Conservation (phyloP, 2,888 invertebrate genomes). For the Hemaris fuciformis region DNA sequence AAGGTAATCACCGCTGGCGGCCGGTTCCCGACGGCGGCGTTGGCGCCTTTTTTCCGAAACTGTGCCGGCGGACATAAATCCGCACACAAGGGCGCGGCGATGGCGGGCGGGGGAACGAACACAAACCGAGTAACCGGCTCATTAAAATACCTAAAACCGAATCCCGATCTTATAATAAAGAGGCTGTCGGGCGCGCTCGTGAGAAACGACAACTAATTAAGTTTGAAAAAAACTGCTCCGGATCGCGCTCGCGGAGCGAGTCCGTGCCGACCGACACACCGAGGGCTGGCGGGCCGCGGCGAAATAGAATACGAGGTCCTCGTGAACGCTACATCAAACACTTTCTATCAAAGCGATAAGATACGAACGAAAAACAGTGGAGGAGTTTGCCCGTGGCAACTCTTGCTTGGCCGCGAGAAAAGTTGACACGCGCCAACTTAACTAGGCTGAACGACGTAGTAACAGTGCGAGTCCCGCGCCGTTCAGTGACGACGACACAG, state of each 20-base stretch:
- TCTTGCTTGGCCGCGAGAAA: neutral
- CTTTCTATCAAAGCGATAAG: neutral
- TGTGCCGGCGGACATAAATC: conserved; percentile 40
- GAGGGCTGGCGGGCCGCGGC: neutral
- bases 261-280: neutral
- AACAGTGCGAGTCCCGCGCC: neutral
- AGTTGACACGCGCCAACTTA: neutral
- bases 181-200: conserved; percentile 43
- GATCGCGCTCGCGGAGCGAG: neutral
- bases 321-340: neutral
- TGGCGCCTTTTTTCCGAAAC: conserved; percentile 47
- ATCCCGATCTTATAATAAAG: conserved; percentile 49
- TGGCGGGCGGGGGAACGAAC: conserved; percentile 11
- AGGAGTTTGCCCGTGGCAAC: neutral
- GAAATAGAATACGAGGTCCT: neutral
- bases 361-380: neutral
- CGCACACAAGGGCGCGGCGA: conserved; percentile 14
- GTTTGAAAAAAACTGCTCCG: conserved; percentile 32
- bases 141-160: conserved; percentile 70
- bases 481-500: neutral
- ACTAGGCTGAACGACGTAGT: neutral
- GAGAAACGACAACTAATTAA: conserved; percentile 65
- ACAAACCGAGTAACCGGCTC: conserved; percentile 42
- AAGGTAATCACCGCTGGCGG: conserved; percentile 16
- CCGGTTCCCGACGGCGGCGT: conserved; percentile 24